These are phyloP conservation scores for Genyomyrus donnyi DNA, from an alignment of 2,113 vertebrate species.

Conservation along the genomic window DNA sequence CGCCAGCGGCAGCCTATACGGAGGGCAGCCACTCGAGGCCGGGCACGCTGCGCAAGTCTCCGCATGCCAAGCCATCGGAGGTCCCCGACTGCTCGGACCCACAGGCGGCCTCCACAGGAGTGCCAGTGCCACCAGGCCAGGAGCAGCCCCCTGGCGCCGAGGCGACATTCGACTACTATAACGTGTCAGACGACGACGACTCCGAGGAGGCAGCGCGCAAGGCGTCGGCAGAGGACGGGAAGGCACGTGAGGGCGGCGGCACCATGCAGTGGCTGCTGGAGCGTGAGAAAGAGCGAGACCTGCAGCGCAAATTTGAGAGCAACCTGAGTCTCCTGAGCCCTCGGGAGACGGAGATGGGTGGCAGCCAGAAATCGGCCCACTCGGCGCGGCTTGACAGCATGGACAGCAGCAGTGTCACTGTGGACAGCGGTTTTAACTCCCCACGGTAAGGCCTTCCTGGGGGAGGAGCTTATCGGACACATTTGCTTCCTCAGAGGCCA, in stretches of 20 bases:
- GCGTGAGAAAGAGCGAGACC: conserved; percentile 86
- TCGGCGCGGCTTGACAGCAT: conserved; percentile 94
- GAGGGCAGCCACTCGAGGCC: conserved; percentile 68
- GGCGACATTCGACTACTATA: conserved; percentile 92
- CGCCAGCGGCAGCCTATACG: conserved; percentile 68
- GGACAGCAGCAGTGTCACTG: conserved; percentile 97
- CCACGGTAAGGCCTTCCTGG: conserved; percentile 76
- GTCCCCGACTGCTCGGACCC: conserved; percentile 75
- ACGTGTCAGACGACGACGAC: conserved; percentile 89
- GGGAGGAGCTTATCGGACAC: not conserved
- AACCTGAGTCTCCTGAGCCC: conserved; percentile 89
- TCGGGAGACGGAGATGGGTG: conserved; percentile 72
- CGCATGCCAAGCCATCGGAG: conserved; percentile 70
- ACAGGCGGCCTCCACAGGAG: conserved; percentile 50
- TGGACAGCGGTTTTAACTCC: conserved; percentile 98
- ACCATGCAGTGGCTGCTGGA: conserved; percentile 97
- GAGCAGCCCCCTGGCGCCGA: conserved; percentile 70
- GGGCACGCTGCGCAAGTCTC: conserved; percentile 74
- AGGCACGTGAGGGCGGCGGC: conserved; percentile 69
- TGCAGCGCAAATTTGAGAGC: conserved; percentile 94
- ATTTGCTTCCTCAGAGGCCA: not conserved
- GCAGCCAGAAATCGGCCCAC: conserved; percentile 85
- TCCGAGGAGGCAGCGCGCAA: conserved; percentile 79
- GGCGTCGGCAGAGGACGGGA: conserved; percentile 64
- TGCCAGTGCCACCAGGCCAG: conserved; percentile 62